A percentile compares a stretch with the other conserved stretches of the same genome.
These are phyloP conservation scores for Epirrhoe alternata DNA, from an alignment of 2,888 invertebrate species.

Conservation along the genomic window DNA sequence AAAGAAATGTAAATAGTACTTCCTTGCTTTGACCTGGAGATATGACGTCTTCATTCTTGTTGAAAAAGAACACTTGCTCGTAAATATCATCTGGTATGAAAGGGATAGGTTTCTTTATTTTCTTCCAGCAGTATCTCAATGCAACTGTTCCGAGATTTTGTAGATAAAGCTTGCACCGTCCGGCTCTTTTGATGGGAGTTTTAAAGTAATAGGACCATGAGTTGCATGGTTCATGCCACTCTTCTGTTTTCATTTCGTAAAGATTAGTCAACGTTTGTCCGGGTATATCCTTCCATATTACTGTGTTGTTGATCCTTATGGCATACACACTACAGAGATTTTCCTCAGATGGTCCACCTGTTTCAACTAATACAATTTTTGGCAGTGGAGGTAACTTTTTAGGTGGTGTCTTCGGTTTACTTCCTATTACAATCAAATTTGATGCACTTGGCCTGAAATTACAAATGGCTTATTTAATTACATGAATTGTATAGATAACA, in stretches of 20 bases:
- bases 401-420: conserved; percentile 59
- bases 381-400: conserved; percentile 60
- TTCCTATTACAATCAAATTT: conserved; percentile 66
- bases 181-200: conserved; percentile 60
- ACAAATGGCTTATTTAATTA: not conserved
- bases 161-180: conserved; percentile 68
- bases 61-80: conserved; percentile 82
- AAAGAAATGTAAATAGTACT: conserved; percentile 78
- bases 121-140: conserved; percentile 81
- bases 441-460: conserved; percentile 60
- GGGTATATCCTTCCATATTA: conserved; percentile 61
- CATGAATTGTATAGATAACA: conserved; percentile 2
- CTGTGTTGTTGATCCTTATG: conserved; percentile 69
- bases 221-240: conserved; percentile 61
- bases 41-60: conserved; percentile 82
- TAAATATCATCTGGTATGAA: conserved; percentile 62
- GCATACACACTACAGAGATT: conserved; percentile 59
- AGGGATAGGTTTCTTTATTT: conserved; percentile 60
- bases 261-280: conserved; percentile 54
- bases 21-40: conserved; percentile 77
- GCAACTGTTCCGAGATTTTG: conserved; percentile 82
- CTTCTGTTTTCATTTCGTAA: conserved; percentile 51
- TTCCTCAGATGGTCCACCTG: conserved; percentile 32
- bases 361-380: conserved; percentile 49
- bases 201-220: conserved; percentile 78